Base-by-base conservation (phyloP, 2,113 vertebrate genomes). In the Acanthisitta chloris region DNA sequence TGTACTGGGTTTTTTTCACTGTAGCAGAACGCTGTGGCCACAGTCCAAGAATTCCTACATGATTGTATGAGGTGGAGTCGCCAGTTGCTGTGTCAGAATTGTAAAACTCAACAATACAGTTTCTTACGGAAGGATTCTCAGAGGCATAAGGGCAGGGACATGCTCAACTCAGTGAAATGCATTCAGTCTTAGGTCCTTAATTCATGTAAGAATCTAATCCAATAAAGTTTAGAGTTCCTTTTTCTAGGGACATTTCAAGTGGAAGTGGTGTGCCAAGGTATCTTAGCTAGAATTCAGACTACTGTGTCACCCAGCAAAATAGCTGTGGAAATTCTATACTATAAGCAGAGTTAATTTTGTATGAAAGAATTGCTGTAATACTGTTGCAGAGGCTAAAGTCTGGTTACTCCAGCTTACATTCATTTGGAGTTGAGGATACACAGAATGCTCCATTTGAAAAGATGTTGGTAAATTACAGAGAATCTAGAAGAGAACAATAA, bases 41-140 rank as follows among this genome's bases (percentile, higher is more conserved):
- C 28, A 79, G 21, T 92, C 66, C 64, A 93, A 65, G 34, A 92
- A 88, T 77, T 86, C 31, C 26, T 88, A 29, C 65, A 55, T 18
- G 28, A 23, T 20, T 77, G 49, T 62, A 55, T 0, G 0, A 54
- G 21, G 21, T 45, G 21, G 11, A 89, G 33, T 55, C 34, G 73
- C 59, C 34, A 81, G 16, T 15, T 77, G 18, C 10, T 4, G 6
- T 66, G 40, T 88, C 69, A 86, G 34, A 81, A 71, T 25, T 91
- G 26, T 67, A 78, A 74, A 81, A 62, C 18, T 67, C 57, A 45
- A 3, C 65, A 28, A 48, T 81, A 55, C 8, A 54, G 5, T 81
- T 83, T 14, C 29, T 83, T 82, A 29, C 14, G 21, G 48, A 66
- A 62, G 10, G 17, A 57, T 84, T 92, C 52, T 84, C 34, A 78